Conservation (phyloP, 2,797 vertebrate genomes). For the Ceyx erithaca region DNA sequence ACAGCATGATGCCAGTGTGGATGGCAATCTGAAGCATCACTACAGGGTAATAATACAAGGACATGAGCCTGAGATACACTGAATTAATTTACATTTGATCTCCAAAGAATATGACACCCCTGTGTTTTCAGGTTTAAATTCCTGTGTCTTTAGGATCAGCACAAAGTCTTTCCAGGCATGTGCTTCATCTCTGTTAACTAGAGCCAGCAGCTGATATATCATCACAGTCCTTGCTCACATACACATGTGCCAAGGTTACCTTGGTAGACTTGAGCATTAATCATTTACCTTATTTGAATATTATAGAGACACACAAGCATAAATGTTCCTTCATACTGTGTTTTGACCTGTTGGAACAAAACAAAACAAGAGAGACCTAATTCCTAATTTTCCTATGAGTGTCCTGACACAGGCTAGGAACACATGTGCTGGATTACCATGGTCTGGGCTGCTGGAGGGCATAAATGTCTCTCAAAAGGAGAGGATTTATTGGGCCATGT, state of each 20-base stretch:
- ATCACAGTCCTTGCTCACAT: background rate
- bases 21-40: background rate
- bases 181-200: background rate
- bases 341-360: background rate
- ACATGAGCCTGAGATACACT: background rate
- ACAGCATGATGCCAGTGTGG: background rate
- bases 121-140: conserved; percentile 26
- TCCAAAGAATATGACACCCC: background rate
- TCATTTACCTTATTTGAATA: background rate
- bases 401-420: background rate
- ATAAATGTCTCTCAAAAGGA: background rate
- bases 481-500: background rate
- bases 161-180: background rate
- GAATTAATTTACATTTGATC: conserved; percentile 12
- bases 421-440: background rate
- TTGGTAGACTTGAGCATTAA: rapidly evolving
- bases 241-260: background rate
- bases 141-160: background rate
- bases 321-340: background rate
- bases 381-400: background rate
- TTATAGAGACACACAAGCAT: background rate
- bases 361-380: too few species aligned
- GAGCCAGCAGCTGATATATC: background rate
- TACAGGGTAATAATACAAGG: background rate
- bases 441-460: background rate